Conservation (phyloP, 1,140 invertebrate species). For the Globodera rostochiensis region DNA sequence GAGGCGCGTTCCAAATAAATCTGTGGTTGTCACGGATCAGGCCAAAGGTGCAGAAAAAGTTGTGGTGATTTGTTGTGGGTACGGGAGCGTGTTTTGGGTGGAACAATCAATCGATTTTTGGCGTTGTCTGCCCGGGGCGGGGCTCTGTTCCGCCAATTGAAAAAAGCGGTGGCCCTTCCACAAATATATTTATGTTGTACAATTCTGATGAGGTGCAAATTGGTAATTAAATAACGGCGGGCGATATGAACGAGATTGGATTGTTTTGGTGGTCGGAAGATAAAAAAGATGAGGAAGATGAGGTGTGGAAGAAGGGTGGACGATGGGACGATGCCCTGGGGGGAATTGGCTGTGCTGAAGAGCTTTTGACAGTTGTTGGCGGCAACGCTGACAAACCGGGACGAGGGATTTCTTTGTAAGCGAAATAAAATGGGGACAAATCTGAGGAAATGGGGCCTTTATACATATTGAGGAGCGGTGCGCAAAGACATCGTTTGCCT, state of each 20-base stretch:
- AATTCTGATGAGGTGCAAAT: too few species aligned
- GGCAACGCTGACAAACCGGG: not conserved
- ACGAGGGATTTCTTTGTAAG: not conserved
- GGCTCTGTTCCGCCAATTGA: not conserved
- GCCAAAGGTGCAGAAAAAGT: not conserved
- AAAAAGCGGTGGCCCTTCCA: not conserved
- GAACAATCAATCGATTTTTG: slow-evolving; percentile 4
- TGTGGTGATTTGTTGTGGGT: not conserved
- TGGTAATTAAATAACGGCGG: too few species aligned
- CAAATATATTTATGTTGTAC: not conserved
- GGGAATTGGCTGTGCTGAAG: not conserved
- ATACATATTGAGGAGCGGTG: not conserved
- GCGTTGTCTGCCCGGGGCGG: not conserved
- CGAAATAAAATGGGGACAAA: not conserved
- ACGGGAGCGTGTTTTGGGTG: not conserved
- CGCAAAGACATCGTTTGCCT: not conserved
- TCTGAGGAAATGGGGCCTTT: not conserved
- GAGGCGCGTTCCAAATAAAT: not conserved
- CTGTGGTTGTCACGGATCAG: not conserved
- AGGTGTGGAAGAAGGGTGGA: too few species aligned
- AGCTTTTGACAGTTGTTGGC: not conserved
- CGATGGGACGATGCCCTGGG: not conserved
- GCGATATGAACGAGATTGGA: too few species aligned
- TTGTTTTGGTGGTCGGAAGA: too few species aligned
- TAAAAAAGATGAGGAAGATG: too few species aligned